Evolutionary conservation across 2,888 invertebrate species (phyloP).

Genomic region (Tenthredo amoena): DNA sequence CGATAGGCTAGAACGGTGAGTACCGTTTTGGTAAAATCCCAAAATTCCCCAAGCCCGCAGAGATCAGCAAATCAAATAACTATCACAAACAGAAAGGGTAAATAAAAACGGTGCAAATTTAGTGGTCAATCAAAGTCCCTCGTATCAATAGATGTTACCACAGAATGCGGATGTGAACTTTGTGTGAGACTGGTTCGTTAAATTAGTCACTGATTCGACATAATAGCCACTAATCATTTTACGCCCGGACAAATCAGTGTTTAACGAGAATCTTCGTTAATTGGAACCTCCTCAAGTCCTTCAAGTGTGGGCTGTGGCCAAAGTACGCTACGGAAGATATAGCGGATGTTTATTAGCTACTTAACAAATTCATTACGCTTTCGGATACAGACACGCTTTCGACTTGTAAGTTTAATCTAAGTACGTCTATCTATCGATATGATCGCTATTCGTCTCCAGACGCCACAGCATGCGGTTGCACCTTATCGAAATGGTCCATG

Average conservation of each 20-base stretch:
- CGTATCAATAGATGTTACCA: slow-evolving; percentile 19
- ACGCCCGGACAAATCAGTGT: neutral
- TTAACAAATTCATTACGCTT: slow-evolving; percentile 24
- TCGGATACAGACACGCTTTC: neutral
- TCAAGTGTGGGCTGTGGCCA: neutral
- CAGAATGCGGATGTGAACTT: slow-evolving; percentile 51
- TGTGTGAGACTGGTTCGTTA: neutral
- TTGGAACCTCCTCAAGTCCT: slow-evolving; percentile 27
- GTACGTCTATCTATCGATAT: neutral
- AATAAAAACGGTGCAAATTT: slow-evolving; percentile 43
- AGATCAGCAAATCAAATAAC: neutral
- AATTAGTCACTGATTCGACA: slow-evolving; percentile 45
- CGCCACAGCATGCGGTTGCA: neutral
- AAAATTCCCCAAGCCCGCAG: slow-evolving; percentile 16
- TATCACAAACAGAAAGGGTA: neutral
- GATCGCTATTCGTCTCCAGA: neutral
- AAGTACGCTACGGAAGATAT: neutral
- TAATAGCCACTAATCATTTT: slow-evolving; percentile 38
- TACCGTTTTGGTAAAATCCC: slow-evolving; percentile 35
- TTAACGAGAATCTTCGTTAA: slow-evolving; percentile 27
- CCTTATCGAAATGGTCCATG: slow-evolving; percentile 18
- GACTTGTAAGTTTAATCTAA: neutral
- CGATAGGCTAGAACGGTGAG: neutral
- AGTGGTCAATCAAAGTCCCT: neutral
- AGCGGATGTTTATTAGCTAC: slow-evolving; percentile 8